Percentiles rank a stretch among this genome's conserved stretches.
These are phyloP conservation scores for Megastigmus dorsalis DNA, from an alignment of 2,888 invertebrate species.

Conservation along the genomic window DNA sequence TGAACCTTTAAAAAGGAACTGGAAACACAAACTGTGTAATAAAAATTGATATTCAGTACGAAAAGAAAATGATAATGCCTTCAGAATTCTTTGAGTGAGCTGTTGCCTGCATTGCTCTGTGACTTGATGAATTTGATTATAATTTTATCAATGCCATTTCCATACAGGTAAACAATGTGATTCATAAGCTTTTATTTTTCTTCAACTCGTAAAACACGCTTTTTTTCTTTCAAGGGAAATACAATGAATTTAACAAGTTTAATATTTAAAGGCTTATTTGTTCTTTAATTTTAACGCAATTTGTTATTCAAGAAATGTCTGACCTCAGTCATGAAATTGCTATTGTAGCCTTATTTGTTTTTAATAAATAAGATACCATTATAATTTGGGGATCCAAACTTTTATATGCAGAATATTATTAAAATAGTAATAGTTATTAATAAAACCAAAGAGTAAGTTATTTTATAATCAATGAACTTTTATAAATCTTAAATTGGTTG, in stretches of 20 bases:
- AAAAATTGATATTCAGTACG: constrained; percentile 66
- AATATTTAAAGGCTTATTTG: constrained; percentile 20
- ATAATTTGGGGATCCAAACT: too few relatives aligned
- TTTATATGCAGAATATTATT: background rate
- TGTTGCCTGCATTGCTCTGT: constrained; percentile 39
- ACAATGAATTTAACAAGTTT: background rate
- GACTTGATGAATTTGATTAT: constrained; percentile 32
- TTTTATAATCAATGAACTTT: background rate
- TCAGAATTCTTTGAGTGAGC: constrained; percentile 65
- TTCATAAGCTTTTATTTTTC: background rate
- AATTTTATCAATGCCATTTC: constrained; percentile 39
- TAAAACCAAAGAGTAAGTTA: background rate
- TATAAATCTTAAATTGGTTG: too few relatives aligned
- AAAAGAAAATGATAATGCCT: constrained; percentile 61
- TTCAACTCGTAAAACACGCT: background rate
- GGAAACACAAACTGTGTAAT: constrained; percentile 65
- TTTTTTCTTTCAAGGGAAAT: constrained; percentile 15
- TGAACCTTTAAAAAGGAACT: constrained; percentile 60
- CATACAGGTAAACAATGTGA: constrained; percentile 11
- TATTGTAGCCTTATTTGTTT: background rate
- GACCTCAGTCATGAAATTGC: too few relatives aligned
- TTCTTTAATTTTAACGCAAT: constrained; percentile 7
- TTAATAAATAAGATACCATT: background rate
- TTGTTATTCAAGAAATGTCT: constrained; percentile 19
- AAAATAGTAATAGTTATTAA: background rate